Evolutionary conservation across 2,888 invertebrate genomes (phyloP).

Genomic region (Dasypogon diadema): DNA sequence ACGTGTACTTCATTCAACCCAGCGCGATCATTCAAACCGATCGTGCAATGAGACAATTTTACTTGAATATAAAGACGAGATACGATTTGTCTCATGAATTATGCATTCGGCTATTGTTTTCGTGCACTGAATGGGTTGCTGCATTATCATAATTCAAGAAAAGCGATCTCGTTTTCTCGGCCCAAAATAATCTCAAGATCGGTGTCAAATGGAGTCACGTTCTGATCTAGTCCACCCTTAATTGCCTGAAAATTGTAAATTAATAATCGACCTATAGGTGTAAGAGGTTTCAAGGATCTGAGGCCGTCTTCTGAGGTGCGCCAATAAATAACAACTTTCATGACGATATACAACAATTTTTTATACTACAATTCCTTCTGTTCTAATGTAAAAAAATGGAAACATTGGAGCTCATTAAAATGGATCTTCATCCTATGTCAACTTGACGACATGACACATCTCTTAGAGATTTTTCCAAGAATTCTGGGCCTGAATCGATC

Average conservation of each 20-base stretch:
- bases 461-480: conserved; percentile 23
- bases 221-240: conserved; percentile 18
- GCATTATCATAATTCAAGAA: conserved; percentile 22
- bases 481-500: conserved; percentile 27
- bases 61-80: conserved; percentile 23
- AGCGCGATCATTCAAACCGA: conserved; percentile 28
- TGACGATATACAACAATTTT: not conserved
- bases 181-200: not conserved
- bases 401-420: conserved; percentile 46
- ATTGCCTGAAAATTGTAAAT: not conserved
- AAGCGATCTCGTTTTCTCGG: conserved; percentile 14
- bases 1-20: not conserved
- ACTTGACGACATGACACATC: conserved; percentile 36
- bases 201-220: conserved; percentile 9
- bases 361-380: not conserved
- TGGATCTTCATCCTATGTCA: conserved; percentile 47
- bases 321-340: not conserved
- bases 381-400: not conserved
- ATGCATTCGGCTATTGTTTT: conserved; percentile 37
- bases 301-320: not conserved
- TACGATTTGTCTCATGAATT: conserved; percentile 46
- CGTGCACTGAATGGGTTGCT: conserved; percentile 11
- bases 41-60: conserved; percentile 45
- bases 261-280: not conserved
- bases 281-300: not conserved